Percentiles rank a stretch among this genome's conserved stretches.
These are phyloP conservation scores for Gonioctena quinquepunctata DNA, from an alignment of 1,140 invertebrate genomes.

Conservation along the genomic window DNA sequence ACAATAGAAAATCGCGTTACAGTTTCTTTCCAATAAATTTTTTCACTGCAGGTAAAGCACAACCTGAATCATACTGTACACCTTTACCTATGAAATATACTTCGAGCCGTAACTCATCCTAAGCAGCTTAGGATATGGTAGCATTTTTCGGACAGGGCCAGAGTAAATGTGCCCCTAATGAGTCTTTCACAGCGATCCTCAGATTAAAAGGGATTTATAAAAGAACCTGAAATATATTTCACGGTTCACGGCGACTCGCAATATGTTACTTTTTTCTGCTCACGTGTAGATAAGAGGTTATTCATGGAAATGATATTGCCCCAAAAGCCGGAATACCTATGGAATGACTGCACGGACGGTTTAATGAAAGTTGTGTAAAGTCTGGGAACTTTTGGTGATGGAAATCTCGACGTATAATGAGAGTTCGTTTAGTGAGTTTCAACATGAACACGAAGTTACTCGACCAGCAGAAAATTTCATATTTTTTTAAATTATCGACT, in stretches of 20 bases:
- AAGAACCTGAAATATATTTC: neutral
- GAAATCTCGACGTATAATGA: neutral
- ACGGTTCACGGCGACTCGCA: neutral
- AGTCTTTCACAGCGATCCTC: neutral
- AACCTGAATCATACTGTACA: no score
- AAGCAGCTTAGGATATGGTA: neutral
- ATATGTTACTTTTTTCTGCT: neutral
- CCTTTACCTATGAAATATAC: no score
- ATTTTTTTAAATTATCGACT: no score
- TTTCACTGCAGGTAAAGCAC: no score
- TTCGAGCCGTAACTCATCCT: neutral
- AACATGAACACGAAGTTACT: no score
- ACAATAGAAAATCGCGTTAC: no score
- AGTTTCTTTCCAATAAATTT: no score
- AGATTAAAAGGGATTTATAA: neutral
- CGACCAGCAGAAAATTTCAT: no score
- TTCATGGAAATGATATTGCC: neutral
- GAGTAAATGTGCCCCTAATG: neutral
- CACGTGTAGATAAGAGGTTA: neutral
- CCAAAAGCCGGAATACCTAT: neutral
- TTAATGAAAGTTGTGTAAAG: neutral
- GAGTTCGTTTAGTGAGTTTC: no score
- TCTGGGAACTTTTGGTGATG: neutral
- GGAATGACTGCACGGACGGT: neutral
- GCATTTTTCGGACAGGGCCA: neutral